phyloP scores from a whole-genome alignment of 2,888 invertebrate genomes.

The Hydraecia micacea region DNA sequence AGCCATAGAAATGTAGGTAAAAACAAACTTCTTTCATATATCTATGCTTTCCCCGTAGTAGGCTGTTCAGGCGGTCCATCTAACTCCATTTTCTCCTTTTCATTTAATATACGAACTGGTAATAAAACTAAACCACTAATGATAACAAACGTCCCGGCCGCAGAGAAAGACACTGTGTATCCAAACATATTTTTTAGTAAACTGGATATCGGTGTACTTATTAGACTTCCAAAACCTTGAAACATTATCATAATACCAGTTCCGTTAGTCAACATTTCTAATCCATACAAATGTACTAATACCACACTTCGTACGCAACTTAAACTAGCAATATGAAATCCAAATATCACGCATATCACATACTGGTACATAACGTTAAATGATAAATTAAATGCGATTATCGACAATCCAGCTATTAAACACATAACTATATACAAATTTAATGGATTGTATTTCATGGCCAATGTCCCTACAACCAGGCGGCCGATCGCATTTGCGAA shows the following conservation, averaged over 20 bases:
- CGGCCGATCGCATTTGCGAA: conserved; percentile 80
- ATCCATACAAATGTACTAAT: conserved; percentile 83
- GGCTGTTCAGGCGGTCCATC: neutral
- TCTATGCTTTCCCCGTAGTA: too few relatives aligned
- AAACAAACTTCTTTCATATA: too few relatives aligned
- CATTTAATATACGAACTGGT: conserved; percentile 70
- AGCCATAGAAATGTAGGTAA: too few relatives aligned
- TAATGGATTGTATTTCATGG: conserved; percentile 77
- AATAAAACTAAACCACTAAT: conserved; percentile 77
- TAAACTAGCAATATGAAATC: conserved; percentile 78
- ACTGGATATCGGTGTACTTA: conserved; percentile 83
- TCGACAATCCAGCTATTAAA: conserved; percentile 75
- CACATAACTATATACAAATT: conserved; percentile 71
- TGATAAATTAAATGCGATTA: conserved; percentile 78
- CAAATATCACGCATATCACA: conserved; percentile 77
- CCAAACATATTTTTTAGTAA: conserved; percentile 77
- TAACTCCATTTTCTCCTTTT: conserved; percentile 51
- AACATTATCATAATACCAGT: conserved; percentile 84
- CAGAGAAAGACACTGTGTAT: conserved; percentile 78
- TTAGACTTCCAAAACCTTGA: conserved; percentile 83
- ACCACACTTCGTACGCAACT: conserved; percentile 80
- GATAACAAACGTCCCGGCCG: conserved; percentile 79
- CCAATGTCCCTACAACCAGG: conserved; percentile 76
- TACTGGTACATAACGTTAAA: conserved; percentile 82
- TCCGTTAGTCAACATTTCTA: conserved; percentile 85